phyloP scores from a whole-genome alignment of 2,113 vertebrate species.

The Catharus bicknelli region DNA sequence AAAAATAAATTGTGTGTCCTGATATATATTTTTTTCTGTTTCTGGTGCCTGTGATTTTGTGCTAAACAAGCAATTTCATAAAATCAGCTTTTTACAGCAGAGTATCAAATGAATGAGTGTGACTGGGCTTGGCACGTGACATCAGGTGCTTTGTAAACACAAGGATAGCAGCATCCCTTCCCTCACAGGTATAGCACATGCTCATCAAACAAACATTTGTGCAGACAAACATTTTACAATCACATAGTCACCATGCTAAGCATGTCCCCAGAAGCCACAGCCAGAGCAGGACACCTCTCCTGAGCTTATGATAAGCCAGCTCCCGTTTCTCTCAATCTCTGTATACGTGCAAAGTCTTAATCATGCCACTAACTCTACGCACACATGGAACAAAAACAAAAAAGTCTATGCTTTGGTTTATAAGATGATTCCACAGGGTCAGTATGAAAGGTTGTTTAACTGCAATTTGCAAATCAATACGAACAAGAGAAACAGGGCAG shows the following conservation, averaged over 20 bases:
- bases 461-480: not conserved
- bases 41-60: not conserved
- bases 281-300: not conserved
- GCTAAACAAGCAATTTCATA: not conserved
- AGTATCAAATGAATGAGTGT: not conserved
- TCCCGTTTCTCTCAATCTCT: not conserved
- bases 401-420: not conserved
- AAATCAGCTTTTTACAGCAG: conserved; percentile 8
- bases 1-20: not conserved
- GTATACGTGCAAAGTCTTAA: not conserved
- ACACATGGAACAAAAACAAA: not conserved
- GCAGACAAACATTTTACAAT: not conserved
- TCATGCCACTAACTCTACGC: not conserved
- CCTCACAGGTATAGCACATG: accelerated
- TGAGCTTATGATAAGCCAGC: not conserved
- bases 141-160: not conserved
- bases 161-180: not conserved
- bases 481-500: not conserved
- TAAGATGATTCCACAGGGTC: not conserved
- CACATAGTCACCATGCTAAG: accelerated
- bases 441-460: not conserved
- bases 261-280: not conserved
- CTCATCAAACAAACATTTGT: not conserved
- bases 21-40: not conserved
- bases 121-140: not conserved